These are phyloP conservation scores for Gari tellinella DNA, from an alignment of 2,888 invertebrate genomes.

Conservation along the genomic window DNA sequence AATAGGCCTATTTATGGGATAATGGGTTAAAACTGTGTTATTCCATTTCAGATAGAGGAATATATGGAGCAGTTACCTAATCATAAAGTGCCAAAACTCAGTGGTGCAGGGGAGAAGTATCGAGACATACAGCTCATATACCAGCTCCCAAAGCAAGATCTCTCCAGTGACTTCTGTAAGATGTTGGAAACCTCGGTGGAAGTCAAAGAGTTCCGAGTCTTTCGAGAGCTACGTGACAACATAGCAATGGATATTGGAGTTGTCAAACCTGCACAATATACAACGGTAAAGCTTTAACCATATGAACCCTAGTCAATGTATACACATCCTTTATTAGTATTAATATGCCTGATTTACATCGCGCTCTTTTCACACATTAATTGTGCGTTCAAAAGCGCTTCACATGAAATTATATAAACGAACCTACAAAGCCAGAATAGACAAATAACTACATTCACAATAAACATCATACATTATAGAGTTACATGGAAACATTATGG, in stretches of 20 bases:
- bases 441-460: no score
- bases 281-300: constrained; percentile 44
- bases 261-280: constrained; percentile 83
- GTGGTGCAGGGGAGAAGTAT: constrained; percentile 92
- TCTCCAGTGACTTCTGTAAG: constrained; percentile 94
- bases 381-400: no score
- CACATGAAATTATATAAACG: no score
- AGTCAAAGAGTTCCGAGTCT: constrained; percentile 92
- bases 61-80: constrained; percentile 95
- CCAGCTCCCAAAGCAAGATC: constrained; percentile 93
- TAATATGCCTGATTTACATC: no score
- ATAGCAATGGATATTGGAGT: constrained; percentile 96
- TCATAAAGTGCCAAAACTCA: constrained; percentile 91
- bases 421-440: no score
- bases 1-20: no score
- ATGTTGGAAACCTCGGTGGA: constrained; percentile 70
- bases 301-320: no score
- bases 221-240: constrained; percentile 96
- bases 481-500: no score
- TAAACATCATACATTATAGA: no score
- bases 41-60: constrained; percentile 90
- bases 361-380: no score
- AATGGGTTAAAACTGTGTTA: no score
- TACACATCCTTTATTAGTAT: no score
- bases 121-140: constrained; percentile 92